A percentile compares a stretch with the other conserved stretches of the same genome.
These are phyloP conservation scores for Beris morrisii DNA, from an alignment of 2,888 invertebrate genomes.

Conservation along the genomic window DNA sequence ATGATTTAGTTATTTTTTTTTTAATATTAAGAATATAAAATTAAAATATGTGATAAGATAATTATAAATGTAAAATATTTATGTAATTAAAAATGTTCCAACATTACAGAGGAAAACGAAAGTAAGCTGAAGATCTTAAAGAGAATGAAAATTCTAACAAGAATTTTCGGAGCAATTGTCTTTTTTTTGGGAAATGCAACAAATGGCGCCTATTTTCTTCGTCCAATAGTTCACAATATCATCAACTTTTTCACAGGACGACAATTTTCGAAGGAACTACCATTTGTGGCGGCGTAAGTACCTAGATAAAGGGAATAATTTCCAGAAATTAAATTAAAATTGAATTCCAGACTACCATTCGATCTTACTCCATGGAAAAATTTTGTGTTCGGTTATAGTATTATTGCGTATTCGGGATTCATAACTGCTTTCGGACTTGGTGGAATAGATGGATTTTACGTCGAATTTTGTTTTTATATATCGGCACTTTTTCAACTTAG, in stretches of 20 bases:
- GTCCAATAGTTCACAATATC: conserved; percentile 46
- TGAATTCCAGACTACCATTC: conserved; percentile 45
- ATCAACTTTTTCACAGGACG: conserved; percentile 41
- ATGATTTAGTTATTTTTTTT: conserved; percentile 3
- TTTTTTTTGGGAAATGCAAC: conserved; percentile 46
- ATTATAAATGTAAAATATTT: not conserved
- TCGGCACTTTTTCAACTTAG: conserved; percentile 48
- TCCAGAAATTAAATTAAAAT: too few relatives aligned
- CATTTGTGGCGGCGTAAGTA: conserved; percentile 49
- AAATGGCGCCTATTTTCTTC: conserved; percentile 45
- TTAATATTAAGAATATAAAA: not conserved
- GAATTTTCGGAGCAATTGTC: conserved; percentile 43
- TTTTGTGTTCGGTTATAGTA: conserved; percentile 47
- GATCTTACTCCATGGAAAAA: conserved; percentile 43
- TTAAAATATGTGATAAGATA: too few relatives aligned
- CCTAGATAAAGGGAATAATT: too few relatives aligned
- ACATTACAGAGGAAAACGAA: conserved; percentile 29
- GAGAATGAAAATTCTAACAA: conserved; percentile 43
- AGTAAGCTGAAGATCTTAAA: conserved; percentile 44
- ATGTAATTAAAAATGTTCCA: too few relatives aligned
- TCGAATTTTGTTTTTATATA: conserved; percentile 50
- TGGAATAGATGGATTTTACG: conserved; percentile 51
- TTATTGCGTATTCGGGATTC: conserved; percentile 47
- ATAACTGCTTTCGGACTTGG: conserved; percentile 50
- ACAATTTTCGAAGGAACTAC: conserved; percentile 44